Percentiles rank a stretch among this genome's conserved stretches.
Evolutionary conservation across 30 jellyfish, hydroid and myxozoan genomes (phyloP).

Genomic region (Hydractinia echinata): DNA sequence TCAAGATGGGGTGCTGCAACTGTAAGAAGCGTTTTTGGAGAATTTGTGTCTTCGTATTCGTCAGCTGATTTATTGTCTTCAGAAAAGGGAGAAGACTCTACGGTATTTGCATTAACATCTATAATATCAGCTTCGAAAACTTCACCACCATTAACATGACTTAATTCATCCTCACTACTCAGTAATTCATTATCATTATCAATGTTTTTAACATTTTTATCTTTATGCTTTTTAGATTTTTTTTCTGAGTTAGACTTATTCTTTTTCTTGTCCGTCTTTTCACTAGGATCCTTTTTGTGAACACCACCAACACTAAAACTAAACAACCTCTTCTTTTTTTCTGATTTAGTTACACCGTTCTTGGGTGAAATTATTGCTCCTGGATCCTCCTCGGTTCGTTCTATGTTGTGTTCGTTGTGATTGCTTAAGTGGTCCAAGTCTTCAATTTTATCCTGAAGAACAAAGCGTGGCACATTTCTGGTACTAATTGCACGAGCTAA

Average conservation of each 20-base stretch:
- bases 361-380: not conserved
- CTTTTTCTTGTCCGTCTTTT: not conserved
- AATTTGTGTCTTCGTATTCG: too few species aligned
- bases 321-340: constrained; percentile 30
- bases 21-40: too few species aligned
- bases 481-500: constrained; percentile 86
- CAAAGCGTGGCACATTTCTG: constrained; percentile 77
- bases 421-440: too few species aligned
- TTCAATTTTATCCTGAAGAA: constrained; percentile 3
- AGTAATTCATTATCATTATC: not conserved
- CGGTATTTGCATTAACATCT: too few species aligned
- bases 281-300: not conserved
- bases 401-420: not conserved
- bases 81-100: too few species aligned
- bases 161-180: constrained; percentile 1
- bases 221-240: constrained; percentile 5
- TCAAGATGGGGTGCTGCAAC: too few species aligned
- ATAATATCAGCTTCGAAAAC: too few species aligned
- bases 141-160: too few species aligned
- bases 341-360: constrained; percentile 32
- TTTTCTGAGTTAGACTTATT: constrained; percentile 11
- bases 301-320: constrained; percentile 29
- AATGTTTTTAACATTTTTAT: constrained; percentile 4
- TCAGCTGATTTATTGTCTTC: too few species aligned
- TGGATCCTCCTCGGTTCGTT: too few species aligned